Base-by-base conservation (phyloP, 2,888 invertebrate genomes). In the Melolontha melolontha region DNA sequence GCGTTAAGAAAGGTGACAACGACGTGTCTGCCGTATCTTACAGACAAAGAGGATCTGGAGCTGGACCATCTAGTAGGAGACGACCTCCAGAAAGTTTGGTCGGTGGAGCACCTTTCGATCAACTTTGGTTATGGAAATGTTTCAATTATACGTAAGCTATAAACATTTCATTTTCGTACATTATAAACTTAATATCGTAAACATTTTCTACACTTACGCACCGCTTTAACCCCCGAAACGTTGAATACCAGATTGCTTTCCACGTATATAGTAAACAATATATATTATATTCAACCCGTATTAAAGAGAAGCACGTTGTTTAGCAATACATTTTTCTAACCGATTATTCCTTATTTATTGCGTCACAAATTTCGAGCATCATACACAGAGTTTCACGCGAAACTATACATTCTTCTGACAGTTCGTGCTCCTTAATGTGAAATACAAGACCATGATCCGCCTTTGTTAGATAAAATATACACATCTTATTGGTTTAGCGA, bases 121-220 rank as follows among this genome's bases (percentile, higher is more conserved):
- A 88, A 16, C 83, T 90, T 0, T 90, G 90, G 90, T 85, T 89
- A 82, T 90, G 90, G 89, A 87, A 87, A 71, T 90, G 90, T 75
- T 89, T 89, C 75, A 90, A 89, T 77, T 89, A 89, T 75, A 89
- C 89, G 90, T 90, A 74, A 81, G 81, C 78, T 40, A 40, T 41
- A 41, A 42, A 57, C 29, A 29, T 2, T n/a, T 4, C 5, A 52
- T 29, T 29, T 51, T 29, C 51, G 12, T 27, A 1, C 4, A 22
- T 22, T 22, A 22, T 22, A 22, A 2, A 22, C 4, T 4, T 22
- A 22, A 22, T 2, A 2, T 22, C 22, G 4, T 4, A 2, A 22
- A 22, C 22, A 22, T 22, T 22, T 22, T 22, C 22, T 1, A 22
- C 4, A 22, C 4, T 22, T 2, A 22, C 22, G 22, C n/a, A 22